Percentiles rank a stretch among this genome's conserved stretches.
These are phyloP conservation scores for Leptinotarsa rubiginosa DNA, from an alignment of 2,888 invertebrate species.

Conservation along the genomic window DNA sequence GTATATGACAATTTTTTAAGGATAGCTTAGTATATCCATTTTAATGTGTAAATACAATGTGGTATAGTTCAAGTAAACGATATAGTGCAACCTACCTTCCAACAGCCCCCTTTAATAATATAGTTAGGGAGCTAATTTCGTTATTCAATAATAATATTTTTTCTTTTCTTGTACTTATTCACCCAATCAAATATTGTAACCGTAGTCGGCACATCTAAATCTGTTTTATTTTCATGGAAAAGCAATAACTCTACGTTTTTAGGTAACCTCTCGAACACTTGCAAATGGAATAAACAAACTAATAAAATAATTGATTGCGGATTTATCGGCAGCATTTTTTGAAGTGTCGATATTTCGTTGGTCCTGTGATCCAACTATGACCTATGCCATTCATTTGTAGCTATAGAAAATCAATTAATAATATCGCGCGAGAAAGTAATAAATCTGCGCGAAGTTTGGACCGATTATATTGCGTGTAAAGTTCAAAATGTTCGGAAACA, in stretches of 20 bases:
- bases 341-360: background rate
- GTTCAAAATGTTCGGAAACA: background rate
- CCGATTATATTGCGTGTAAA: background rate
- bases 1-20: no score
- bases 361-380: slow-evolving; percentile 1
- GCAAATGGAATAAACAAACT: slow-evolving; percentile 8
- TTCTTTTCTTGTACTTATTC: no score
- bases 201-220: no score
- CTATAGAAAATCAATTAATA: slow-evolving; percentile 22
- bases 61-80: no score
- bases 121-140: no score
- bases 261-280: slow-evolving; percentile 6
- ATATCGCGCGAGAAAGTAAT: slow-evolving; percentile 10
- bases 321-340: slow-evolving; percentile 9
- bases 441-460: slow-evolving; percentile 13
- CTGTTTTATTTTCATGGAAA: background rate
- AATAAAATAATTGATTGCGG: slow-evolving; percentile 8
- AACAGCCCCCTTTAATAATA: no score
- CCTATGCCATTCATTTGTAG: slow-evolving; percentile 14
- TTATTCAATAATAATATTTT: no score
- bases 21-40: no score
- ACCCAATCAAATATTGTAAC: no score
- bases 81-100: no score
- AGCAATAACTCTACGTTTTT: slow-evolving; percentile 11
- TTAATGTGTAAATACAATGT: no score